Evolutionary conservation across 2,113 vertebrate genomes (phyloP), one percentile per base, ranked within the genome.

Genomic region (Cinclus cinclus): DNA sequence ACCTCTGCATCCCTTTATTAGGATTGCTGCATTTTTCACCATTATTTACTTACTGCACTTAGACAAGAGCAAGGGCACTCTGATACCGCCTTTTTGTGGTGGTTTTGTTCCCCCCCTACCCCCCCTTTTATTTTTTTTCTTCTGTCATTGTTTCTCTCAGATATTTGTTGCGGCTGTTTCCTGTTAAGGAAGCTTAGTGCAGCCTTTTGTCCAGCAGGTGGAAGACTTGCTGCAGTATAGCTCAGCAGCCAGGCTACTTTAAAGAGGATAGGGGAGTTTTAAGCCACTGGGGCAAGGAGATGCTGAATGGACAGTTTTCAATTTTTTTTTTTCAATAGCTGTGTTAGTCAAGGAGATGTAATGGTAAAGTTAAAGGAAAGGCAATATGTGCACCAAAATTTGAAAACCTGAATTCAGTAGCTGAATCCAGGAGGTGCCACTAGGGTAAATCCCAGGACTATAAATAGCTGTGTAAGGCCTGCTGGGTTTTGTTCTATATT

Each of bases 201-300:
- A 94, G 90, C 79, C 67, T 95, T 94, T 91, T 94, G 78, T 89
- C 97, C 97, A 97, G 97, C 96, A 97, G 97, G 91, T 96, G 96
- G 96, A 94, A 95, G 89, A 62, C 95, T 97, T 96, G 96, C 95
- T 80, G 84, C 95, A 92, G 83, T 23, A 6, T 9, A 46, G 75
- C 68, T 85, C 76, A 41, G 62, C 53, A 80, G 56, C 37, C n/a
- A 22, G 42, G 12, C 41, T 80, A 24, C 71, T 76, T 52, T 21
- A 3, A 7, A 44, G 63, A 73, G 37, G 67, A n/a, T n/a, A 4
- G 17, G 14, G 52, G 17, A 3, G 2, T 10, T 82, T 87, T 49
- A 63, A 78, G 12, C 15, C 24, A 6, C 13, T 16, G 3, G 4
- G 33, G 31, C 39, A 63, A 83, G 35, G 56, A 62, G 56, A 70